Base-by-base conservation (phyloP, 2,888 invertebrate genomes). In the Automeris io region DNA sequence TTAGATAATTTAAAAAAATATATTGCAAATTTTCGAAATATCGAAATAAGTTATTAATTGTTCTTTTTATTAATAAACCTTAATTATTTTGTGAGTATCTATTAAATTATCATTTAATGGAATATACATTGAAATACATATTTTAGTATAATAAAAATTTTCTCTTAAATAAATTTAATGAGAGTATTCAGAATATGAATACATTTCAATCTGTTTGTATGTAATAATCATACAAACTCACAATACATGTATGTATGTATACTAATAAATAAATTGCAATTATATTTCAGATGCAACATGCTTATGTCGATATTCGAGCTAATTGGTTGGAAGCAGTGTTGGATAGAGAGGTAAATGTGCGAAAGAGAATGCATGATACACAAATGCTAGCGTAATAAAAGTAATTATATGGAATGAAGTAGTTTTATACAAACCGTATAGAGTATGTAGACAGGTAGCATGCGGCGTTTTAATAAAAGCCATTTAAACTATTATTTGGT, bases 291-390 rank as follows among this genome's bases (percentile, higher is more conserved):
- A 80, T 87, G 87, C 87, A 87, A 87, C 87, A 87, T 74, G 80
- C 82, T 87, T 69, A 87, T 87, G 87, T 87, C 87, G 37, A 81
- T 87, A 60, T 87, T 87, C 87, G 87, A 87, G 85, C 82, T 87
- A 64, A 86, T 87, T 64, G 87, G 87, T 69, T 87, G 87, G 87
- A 87, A 87, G 74, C 87, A 87, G 78, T 87, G 87, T 87, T 87
- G 87, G 87, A 87, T 87, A 82, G 87, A 87, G 87, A 87, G 87
- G 87, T 87, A 87, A 82, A 85, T 86, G 86, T 85, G 86, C 85
- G 85, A 85, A 86, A 83, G 82, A 83, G 78, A 74, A 49, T n/a
- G 31, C 47, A 41, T 40, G 38, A 35, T 48, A 41, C 41, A 40
- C 33, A 8, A 26, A n/a, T 37, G 21, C 22, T 22, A 3, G n/a